phyloP scores from a whole-genome alignment of 2,797 vertebrate genomes.

The Xenentodon cancila region DNA sequence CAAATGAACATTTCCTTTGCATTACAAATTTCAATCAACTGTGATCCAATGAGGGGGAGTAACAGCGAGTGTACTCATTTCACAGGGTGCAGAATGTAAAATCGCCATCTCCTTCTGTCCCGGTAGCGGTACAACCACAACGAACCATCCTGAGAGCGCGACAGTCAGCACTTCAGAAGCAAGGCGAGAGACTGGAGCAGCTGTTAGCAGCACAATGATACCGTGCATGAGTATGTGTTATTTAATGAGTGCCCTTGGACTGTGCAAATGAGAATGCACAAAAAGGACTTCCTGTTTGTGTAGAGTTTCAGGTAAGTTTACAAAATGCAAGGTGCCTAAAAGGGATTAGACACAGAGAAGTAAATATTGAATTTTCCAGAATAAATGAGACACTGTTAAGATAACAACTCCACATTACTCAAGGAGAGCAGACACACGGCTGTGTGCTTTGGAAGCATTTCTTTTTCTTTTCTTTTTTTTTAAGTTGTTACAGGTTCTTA shows the following conservation, averaged over 20 bases:
- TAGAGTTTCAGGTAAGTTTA: constrained; percentile 43
- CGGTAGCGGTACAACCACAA: constrained; percentile 48
- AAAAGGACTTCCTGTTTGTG: constrained; percentile 36
- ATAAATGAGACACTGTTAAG: constrained; percentile 49
- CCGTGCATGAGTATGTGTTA: constrained; percentile 58
- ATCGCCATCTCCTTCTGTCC: constrained; percentile 64
- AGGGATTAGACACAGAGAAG: constrained; percentile 52
- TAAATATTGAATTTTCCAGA: constrained; percentile 55
- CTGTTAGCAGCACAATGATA: constrained; percentile 61
- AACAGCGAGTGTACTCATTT: constrained; percentile 62
- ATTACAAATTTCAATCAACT: constrained; percentile 48
- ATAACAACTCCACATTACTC: constrained; percentile 34
- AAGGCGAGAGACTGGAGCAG: constrained; percentile 49
- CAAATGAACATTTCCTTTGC: constrained; percentile 19
- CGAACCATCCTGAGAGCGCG: constrained; percentile 44
- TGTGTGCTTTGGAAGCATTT: constrained; percentile 24
- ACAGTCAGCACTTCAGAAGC: constrained; percentile 59
- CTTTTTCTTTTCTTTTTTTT: constrained; percentile 20
- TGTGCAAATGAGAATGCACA: constrained; percentile 45
- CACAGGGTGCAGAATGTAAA: constrained; percentile 61
- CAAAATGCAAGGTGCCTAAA: constrained; percentile 58
- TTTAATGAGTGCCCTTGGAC: constrained; percentile 64
- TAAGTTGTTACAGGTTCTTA: neutral
- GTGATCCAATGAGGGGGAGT: constrained; percentile 48
- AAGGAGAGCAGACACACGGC: neutral